These are phyloP conservation scores for Donacobius atricapilla DNA, from an alignment of 2,113 vertebrate species.

Conservation along the genomic window DNA sequence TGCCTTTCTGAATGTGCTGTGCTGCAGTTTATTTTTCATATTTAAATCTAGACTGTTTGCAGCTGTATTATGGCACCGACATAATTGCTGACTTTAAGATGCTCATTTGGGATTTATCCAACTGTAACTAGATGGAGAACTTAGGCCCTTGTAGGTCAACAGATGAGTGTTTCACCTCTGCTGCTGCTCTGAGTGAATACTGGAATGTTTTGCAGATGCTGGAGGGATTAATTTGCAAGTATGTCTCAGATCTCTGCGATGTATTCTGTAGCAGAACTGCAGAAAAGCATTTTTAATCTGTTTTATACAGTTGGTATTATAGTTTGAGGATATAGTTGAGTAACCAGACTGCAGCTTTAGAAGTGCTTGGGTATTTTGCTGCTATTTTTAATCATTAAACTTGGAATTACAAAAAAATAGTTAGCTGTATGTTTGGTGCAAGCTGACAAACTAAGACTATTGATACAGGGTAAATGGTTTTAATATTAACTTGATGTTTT, in stretches of 20 bases:
- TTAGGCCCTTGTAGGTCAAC: constrained; percentile 5
- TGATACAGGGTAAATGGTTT: not conserved
- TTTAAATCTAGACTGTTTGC: not conserved
- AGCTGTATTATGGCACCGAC: not conserved
- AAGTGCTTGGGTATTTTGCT: not conserved
- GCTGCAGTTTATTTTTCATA: not conserved
- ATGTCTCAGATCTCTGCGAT: not conserved
- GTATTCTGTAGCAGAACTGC: not conserved
- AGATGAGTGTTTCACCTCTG: constrained; percentile 18
- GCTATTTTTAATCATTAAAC: not conserved
- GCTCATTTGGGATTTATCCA: not conserved
- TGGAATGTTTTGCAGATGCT: not conserved
- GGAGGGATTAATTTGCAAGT: not conserved
- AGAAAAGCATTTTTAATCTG: not conserved
- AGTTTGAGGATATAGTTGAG: not conserved
- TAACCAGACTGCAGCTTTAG: not conserved
- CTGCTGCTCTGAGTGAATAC: not conserved
- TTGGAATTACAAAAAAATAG: not conserved
- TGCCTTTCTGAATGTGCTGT: not conserved
- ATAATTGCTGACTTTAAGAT: not conserved
- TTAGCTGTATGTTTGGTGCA: not conserved
- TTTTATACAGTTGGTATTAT: not conserved
- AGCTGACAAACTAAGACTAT: not conserved
- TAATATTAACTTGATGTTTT: not conserved
- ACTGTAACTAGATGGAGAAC: not conserved